These are phyloP conservation scores for Rhynchomys soricoides DNA, from an alignment of 2,113 vertebrate species.

Conservation along the genomic window DNA sequence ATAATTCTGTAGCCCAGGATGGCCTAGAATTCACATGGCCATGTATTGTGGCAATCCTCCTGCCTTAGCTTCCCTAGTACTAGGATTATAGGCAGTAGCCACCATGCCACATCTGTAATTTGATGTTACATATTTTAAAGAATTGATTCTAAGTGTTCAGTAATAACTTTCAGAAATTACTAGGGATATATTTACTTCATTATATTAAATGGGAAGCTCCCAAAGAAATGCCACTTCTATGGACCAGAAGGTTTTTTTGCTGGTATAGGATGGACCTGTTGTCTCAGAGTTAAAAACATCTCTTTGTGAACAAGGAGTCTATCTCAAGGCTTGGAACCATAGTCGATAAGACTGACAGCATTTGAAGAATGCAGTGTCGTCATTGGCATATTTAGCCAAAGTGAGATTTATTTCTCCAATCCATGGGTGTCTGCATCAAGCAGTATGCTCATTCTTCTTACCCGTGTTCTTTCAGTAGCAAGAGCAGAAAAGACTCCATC, in stretches of 20 bases:
- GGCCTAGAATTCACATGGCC: not conserved
- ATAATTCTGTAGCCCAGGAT: not conserved
- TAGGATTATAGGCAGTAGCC: not conserved
- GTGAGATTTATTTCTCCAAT: constrained; percentile 75
- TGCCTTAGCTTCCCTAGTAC: not conserved
- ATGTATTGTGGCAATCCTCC: not conserved
- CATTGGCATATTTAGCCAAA: constrained; percentile 66
- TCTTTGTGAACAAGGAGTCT: constrained; percentile 42
- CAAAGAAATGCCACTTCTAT: not conserved
- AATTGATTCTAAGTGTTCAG: not conserved
- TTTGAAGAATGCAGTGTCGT: constrained; percentile 63
- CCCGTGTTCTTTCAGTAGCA: constrained; percentile 46
- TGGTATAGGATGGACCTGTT: constrained; percentile 56
- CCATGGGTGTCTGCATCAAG: constrained; percentile 64
- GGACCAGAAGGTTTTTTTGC: not conserved
- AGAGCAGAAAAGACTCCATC: not conserved
- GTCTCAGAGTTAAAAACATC: not conserved
- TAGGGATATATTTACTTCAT: not conserved
- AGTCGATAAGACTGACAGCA: not conserved
- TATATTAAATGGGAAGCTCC: not conserved
- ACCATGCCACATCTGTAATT: not conserved
- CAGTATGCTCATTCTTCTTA: constrained; percentile 64
- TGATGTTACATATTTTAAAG: not conserved
- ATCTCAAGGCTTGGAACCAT: constrained; percentile 44
- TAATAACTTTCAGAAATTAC: not conserved